Percentiles rank a stretch among this genome's conserved stretches.
Evolutionary conservation across 2,888 invertebrate species (phyloP).

Genomic region (Hydrotaea diabolus): DNA sequence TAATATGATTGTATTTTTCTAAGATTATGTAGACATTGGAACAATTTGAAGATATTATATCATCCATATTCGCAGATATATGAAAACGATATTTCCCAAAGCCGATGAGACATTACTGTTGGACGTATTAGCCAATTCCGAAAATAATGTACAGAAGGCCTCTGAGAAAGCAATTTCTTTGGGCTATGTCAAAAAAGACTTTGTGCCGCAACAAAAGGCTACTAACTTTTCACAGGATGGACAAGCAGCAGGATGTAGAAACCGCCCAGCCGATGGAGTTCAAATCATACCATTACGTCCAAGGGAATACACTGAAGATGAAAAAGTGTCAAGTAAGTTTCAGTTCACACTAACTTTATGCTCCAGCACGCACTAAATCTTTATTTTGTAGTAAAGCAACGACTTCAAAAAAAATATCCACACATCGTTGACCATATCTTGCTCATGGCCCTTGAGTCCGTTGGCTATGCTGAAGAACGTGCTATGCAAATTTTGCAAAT

Average conservation of each 20-base stretch:
- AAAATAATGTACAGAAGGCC: slow-evolving; percentile 94
- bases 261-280: slow-evolving; percentile 68
- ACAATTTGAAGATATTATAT: not conserved
- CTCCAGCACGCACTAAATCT: no score
- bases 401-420: slow-evolving; percentile 87
- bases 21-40: no score
- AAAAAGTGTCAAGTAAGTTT: slow-evolving; percentile 86
- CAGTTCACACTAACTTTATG: no score
- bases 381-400: slow-evolving; percentile 84
- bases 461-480: slow-evolving; percentile 90
- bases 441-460: slow-evolving; percentile 92
- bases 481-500: slow-evolving; percentile 90
- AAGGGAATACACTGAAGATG: slow-evolving; percentile 85
- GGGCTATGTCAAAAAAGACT: slow-evolving; percentile 91
- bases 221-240: slow-evolving; percentile 80
- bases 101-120: slow-evolving; percentile 93
- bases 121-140: slow-evolving; percentile 91
- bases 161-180: slow-evolving; percentile 89
- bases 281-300: slow-evolving; percentile 81
- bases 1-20: no score
- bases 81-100: slow-evolving; percentile 94
- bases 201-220: slow-evolving; percentile 83
- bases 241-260: slow-evolving; percentile 69
- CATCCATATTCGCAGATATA: slow-evolving; percentile 84
- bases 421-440: slow-evolving; percentile 91